Evolutionary conservation across 1,140 invertebrate genomes (phyloP).

Genomic region (Macrocentrus cingulum): DNA sequence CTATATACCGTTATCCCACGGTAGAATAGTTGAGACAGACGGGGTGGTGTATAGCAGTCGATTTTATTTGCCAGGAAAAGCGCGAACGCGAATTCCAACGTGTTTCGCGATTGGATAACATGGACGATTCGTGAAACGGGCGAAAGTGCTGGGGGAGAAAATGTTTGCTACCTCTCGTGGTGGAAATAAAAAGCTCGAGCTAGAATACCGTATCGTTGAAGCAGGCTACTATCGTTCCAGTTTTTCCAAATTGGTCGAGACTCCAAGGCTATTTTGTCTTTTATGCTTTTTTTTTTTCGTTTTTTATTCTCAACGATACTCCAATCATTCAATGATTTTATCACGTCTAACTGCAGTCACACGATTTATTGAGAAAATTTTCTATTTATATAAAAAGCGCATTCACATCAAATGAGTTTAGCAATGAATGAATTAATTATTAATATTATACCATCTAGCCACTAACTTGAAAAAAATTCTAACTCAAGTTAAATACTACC

Average conservation of each 20-base stretch:
- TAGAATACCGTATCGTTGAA: background rate
- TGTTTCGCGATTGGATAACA: conserved; percentile 15
- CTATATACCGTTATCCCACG: background rate
- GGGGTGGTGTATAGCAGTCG: no score
- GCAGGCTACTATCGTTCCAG: background rate
- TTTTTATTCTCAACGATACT: no score
- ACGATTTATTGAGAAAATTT: no score
- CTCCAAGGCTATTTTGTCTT: background rate
- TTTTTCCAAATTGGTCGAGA: background rate
- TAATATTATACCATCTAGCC: no score
- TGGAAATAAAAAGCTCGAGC: conserved; percentile 7
- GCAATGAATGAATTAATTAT: no score
- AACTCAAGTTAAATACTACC: no score
- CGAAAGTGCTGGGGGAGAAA: background rate
- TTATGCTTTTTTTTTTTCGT: background rate
- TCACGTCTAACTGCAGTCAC: no score
- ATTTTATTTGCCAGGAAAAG: conserved; percentile 16
- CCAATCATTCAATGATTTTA: no score
- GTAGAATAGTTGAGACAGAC: conserved; percentile 5
- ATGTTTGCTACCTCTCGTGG: background rate
- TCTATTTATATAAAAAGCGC: no score
- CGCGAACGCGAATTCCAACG: conserved; percentile 18
- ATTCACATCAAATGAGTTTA: no score
- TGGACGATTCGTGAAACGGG: background rate
- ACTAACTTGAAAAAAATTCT: no score